Conservation (phyloP, 2,113 vertebrate genomes). For the Chamaea fasciata region DNA sequence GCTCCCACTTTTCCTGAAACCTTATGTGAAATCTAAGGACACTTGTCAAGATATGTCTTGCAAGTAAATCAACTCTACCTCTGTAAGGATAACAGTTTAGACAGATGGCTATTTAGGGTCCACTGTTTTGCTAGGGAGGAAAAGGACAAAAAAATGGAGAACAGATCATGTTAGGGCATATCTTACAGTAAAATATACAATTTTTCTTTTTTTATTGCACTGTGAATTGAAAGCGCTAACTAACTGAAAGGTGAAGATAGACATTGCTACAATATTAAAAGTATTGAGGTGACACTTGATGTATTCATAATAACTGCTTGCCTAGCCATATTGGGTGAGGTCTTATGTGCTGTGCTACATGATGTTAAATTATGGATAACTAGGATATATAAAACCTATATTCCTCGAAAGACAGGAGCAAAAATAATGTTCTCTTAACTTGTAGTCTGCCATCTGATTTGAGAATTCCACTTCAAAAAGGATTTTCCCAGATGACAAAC, state of each 20-base stretch:
- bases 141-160: neutral
- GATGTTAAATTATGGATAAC: neutral
- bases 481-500: neutral
- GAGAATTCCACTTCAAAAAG: neutral
- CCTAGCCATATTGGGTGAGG: neutral
- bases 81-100: neutral
- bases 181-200: neutral
- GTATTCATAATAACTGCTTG: neutral
- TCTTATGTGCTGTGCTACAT: neutral
- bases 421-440: neutral
- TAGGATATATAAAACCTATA: neutral
- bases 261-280: neutral
- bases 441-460: neutral
- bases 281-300: neutral
- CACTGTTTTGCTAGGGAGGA: neutral
- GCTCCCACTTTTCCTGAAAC: slow-evolving; percentile 48
- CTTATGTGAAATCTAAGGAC: slow-evolving; percentile 57
- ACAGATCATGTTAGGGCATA: neutral
- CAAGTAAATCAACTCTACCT: slow-evolving; percentile 65
- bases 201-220: neutral
- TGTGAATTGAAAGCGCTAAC: neutral
- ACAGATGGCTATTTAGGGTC: slow-evolving; percentile 67
- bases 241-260: neutral
- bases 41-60: slow-evolving; percentile 51
- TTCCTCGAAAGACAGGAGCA: neutral